Conservation (phyloP, 2,113 vertebrate genomes). For the Ceratotherium simum region DNA sequence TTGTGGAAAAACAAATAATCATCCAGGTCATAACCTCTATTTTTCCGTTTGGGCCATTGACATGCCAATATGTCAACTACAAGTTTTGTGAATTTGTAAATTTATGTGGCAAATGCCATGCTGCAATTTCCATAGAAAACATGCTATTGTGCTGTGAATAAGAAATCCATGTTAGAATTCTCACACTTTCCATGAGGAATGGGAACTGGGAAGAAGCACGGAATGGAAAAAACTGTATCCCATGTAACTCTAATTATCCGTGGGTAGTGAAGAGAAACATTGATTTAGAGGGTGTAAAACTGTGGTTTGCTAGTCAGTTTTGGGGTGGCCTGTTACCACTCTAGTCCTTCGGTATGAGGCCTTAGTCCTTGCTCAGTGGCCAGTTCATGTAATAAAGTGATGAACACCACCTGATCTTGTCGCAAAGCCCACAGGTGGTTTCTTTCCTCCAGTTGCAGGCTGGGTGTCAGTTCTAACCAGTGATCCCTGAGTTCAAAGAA, state of each 20-base stretch:
- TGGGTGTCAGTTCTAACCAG: not conserved
- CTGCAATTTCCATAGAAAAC: not conserved
- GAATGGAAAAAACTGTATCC: not conserved
- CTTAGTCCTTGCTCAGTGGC: not conserved
- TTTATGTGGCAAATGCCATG: not conserved
- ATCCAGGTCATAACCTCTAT: not conserved
- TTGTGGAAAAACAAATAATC: slow-evolving; percentile 45
- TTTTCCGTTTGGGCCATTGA: not conserved
- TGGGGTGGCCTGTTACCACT: not conserved
- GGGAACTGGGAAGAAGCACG: not conserved
- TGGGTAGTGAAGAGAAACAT: not conserved
- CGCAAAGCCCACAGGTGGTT: not conserved
- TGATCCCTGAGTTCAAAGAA: not conserved
- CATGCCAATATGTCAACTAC: not conserved
- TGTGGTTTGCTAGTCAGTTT: not conserved
- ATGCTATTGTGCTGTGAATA: not conserved
- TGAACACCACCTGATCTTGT: not conserved
- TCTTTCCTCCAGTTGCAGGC: not conserved
- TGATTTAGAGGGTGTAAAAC: not conserved
- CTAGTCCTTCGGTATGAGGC: not conserved
- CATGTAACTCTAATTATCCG: not conserved
- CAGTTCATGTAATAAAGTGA: not conserved
- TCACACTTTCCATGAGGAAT: not conserved
- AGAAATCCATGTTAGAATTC: not conserved
- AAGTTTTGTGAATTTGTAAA: not conserved